Base-by-base conservation (phyloP, 2,888 invertebrate species). In the Dryococelus australis region DNA sequence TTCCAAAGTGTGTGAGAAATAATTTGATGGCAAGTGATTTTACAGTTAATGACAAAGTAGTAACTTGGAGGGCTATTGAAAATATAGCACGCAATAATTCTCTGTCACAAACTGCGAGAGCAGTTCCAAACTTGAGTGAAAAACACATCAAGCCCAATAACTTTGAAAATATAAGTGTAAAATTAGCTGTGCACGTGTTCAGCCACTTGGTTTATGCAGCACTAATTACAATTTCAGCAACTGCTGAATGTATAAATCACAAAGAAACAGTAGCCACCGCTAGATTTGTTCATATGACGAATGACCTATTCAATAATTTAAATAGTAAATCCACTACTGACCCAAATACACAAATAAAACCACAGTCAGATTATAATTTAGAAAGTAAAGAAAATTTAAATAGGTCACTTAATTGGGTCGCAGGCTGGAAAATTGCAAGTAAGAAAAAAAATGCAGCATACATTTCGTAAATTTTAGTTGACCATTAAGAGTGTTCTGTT, bases 91-190 rank as follows among this genome's bases (percentile, higher is more conserved):
- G 90, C 12, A 87, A 88, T 20, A 78, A 89, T 12, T 86, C 88
- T 8, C 89, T 90, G 84, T 85, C 87, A 26, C 51, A 88, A 20
- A 86, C 12, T 83, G 13, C 83, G 28, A 83, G 89, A 88, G 90
- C 90, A 53, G 89, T 90, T 2, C 89, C 89, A n/a, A 90, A 90
- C 86, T 87, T 90, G 28, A 90, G 90, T 12, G 88, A 89, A 26
- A n/a, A 86, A n/a, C 90, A 90, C 80, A 83, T 90, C 8, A 81
- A 89, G 86, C 90, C 90, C 12, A 88, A 89, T 79, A 84, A 87
- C 20, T 90, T 90, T 87, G 89, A 90, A 85, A 89, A 89, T 86
- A 90, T 90, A 89, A 89, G 88, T 81, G 90, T 90, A 35, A 88
- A 1, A 35, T 88, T 89, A 35, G 90, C 90, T 16, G 87, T 89